Evolutionary conservation across 35 echinoderm and acorn worm genomes (phyloP), one percentile per base, ranked within the genome.

Genomic region (Heliocidaris erythrogramma): DNA sequence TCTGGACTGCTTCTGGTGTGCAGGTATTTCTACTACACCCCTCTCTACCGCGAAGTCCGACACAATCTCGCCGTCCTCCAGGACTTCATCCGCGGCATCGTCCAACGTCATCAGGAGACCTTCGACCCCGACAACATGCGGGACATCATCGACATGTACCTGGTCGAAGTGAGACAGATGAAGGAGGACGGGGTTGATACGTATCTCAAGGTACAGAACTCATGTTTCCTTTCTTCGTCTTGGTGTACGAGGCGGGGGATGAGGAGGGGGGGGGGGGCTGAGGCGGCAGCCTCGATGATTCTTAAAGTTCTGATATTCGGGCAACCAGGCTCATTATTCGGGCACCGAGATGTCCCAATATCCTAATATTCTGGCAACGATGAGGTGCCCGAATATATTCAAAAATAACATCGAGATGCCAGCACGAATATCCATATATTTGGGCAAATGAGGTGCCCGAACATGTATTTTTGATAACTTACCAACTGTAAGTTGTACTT

Each of bases 91-190:
- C 91, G 91, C 0, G 91, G 48, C n/a, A 49, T 92, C 49, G 91
- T 92, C 29, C 91, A 30, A 13, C 91, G 84, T 4, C 92, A 96
- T 88, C 91, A 85, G 13, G 91, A 94, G 32, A 93, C 92, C 0
- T 93, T 85, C 59, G 95, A 96, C 29, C 59, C 91, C 10, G 84
- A 96, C 85, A 92, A 96, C 48, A 78, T 93, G 6, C 95, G 92
- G 30, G 90, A 96, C 48, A 96, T 93, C 84, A 96, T 93, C 60
- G 95, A 93, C 52, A 96, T 96, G 95, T 93, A 96, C 16, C 32
- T 86, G 8, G 65, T 14, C 8, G 92, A 94, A 48, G 60, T 96
- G 27, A 90, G 90, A 18, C 88, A 85, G 88, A 59, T 49, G 86
- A 71, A 92, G 32, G 90, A 90, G 10, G 47, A 30, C 6, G 94